Conservation (phyloP, 2,888 invertebrate species). For the Sminthurides aquaticus region DNA sequence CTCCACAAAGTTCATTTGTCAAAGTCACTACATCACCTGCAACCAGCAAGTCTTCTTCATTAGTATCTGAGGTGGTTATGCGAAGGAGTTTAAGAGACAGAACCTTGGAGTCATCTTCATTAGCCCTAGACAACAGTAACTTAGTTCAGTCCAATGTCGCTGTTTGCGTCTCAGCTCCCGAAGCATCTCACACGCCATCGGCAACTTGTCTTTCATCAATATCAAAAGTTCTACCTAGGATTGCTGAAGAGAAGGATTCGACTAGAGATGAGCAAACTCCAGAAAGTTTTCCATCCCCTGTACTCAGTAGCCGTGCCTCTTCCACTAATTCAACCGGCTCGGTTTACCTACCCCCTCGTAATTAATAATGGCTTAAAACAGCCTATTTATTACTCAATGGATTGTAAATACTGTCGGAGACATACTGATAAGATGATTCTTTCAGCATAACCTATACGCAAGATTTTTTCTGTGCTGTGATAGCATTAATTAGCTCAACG, state of each 20-base stretch:
- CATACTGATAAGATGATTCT: too few relatives aligned
- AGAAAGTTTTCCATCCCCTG: not conserved
- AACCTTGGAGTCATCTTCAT: slow-evolving; percentile 10
- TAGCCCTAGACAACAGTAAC: not conserved
- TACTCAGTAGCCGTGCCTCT: too few relatives aligned
- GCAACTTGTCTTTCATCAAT: slow-evolving; percentile 37
- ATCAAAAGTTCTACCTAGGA: slow-evolving; percentile 57
- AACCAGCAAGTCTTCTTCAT: slow-evolving; percentile 31
- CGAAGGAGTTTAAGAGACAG: slow-evolving; percentile 34
- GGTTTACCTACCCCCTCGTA: too few relatives aligned
- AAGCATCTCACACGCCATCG: slow-evolving; percentile 25
- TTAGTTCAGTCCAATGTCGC: slow-evolving; percentile 13
- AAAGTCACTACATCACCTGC: slow-evolving; percentile 28
- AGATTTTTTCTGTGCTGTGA: slow-evolving; percentile 3
- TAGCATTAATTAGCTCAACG: slow-evolving; percentile 2
- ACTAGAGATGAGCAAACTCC: slow-evolving; percentile 47
- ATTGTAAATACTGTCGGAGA: too few relatives aligned
- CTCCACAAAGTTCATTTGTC: slow-evolving; percentile 12
- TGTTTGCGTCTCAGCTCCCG: slow-evolving; percentile 19
- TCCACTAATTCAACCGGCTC: too few relatives aligned
- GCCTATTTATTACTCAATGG: too few relatives aligned
- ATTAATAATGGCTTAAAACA: too few relatives aligned
- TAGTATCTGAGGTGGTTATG: slow-evolving; percentile 27
- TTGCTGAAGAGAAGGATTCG: slow-evolving; percentile 80
- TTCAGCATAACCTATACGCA: too few relatives aligned